Base-by-base conservation (phyloP, 2,888 invertebrate genomes). In the Hylaea fasciaria region DNA sequence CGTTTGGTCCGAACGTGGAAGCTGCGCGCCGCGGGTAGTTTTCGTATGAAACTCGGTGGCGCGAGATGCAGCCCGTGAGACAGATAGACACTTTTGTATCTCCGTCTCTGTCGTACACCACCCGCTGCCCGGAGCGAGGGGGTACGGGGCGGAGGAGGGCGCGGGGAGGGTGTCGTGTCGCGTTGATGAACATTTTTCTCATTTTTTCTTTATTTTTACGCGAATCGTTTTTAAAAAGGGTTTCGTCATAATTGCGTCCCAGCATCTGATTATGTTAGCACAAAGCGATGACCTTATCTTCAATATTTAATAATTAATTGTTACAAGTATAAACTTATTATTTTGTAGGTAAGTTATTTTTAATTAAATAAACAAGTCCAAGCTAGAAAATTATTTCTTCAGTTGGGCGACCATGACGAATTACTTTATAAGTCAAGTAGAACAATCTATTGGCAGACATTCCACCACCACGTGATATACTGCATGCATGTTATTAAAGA, bases 111-210 rank as follows among this genome's bases (percentile, higher is more conserved):
- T 90, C 82, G 62, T 77, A 72, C 78, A 54, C 89, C 89, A 81
- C 91, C 90, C 89, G 87, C 86, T 85, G 86, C 87, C 85, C 78
- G 82, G 80, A 81, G 87, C 84, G 78, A 72, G 68, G 75, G 80
- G 81, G 81, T 35, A 75, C 74, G 61, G 73, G 67, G 72, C 43
- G 62, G 60, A 69, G 73, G 70, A 63, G 70, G 64, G 72, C 71
- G 70, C 73, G 72, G 77, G 79, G 80, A 81, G 84, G 84, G 84
- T 77, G 83, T 82, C 87, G 87, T 91, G 92, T 91, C 91, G 91
- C 91, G 92, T 91, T 92, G 91, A 92, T 91, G 91, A 91, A 91
- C 91, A 90, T 91, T 92, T 91, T 91, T 91, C 89, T 89, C 88
- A 83, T 89, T 89, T 91, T 90, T 90, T 87, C 85, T 86, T 89